Evolutionary conservation across 2,888 invertebrate species (phyloP).

Genomic region (Synergus gifuensis): DNA sequence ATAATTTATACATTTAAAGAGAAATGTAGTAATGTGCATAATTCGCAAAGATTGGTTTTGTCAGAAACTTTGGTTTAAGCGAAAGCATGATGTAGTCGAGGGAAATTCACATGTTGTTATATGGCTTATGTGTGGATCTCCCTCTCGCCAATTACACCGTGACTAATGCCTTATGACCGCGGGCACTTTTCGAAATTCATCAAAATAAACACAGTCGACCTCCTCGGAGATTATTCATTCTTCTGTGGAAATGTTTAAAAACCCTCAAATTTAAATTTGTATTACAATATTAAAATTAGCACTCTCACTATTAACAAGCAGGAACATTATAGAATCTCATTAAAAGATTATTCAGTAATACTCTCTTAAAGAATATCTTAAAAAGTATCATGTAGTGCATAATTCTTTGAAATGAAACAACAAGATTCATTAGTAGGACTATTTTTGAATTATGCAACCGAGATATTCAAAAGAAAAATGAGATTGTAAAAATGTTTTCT

Average conservation of each 20-base stretch:
- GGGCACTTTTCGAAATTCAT: slow-evolving; percentile 72
- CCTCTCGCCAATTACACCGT: slow-evolving; percentile 71
- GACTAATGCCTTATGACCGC: slow-evolving; percentile 71
- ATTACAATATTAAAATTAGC: background rate
- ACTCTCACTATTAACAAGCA: too few relatives aligned
- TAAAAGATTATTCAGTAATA: too few relatives aligned
- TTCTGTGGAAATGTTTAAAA: background rate
- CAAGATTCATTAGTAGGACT: too few relatives aligned
- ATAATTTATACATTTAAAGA: slow-evolving; percentile 20
- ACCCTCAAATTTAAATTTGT: background rate
- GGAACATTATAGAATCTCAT: too few relatives aligned
- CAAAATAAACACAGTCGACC: slow-evolving; percentile 70
- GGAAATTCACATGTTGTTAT: slow-evolving; percentile 31
- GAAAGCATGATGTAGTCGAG: background rate
- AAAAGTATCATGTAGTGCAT: background rate
- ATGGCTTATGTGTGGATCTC: slow-evolving; percentile 4
- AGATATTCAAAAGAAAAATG: too few relatives aligned
- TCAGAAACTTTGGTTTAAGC: background rate
- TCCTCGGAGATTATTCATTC: slow-evolving; percentile 66
- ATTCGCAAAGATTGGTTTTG: slow-evolving; percentile 16
- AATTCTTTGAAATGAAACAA: background rate
- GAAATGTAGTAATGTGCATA: slow-evolving; percentile 6
- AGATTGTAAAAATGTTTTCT: background rate
- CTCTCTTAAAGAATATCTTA: too few relatives aligned
- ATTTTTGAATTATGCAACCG: too few relatives aligned